A percentile compares a stretch with the other conserved stretches of the same genome.
phyloP scores from a whole-genome alignment of 2,888 invertebrate genomes.

The Glaucopsyche alexis region DNA sequence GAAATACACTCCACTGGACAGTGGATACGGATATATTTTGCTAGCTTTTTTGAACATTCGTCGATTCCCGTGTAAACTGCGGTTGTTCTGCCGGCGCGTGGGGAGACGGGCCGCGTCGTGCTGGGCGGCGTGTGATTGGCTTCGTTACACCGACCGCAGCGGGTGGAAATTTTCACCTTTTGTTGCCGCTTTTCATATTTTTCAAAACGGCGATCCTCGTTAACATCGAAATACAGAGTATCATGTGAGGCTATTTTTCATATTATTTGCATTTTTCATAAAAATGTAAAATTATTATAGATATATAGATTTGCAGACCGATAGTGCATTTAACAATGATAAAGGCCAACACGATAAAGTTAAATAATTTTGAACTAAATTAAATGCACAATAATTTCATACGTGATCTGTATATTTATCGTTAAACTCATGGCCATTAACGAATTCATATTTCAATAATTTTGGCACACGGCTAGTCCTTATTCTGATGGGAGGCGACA shows the following conservation, averaged over 20 bases:
- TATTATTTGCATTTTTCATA: neutral
- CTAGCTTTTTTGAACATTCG: neutral
- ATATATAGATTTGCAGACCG: too few relatives aligned
- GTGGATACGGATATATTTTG: neutral
- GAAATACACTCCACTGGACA: neutral
- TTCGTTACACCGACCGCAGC: constrained; percentile 35
- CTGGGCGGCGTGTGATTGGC: constrained; percentile 38
- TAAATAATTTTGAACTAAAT: neutral
- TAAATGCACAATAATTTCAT: neutral
- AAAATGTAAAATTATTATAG: too few relatives aligned
- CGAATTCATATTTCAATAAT: neutral
- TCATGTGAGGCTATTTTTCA: neutral
- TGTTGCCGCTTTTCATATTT: constrained; percentile 23
- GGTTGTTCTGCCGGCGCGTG: neutral
- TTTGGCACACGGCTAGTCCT: constrained; percentile 1
- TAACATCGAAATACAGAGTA: constrained; percentile 4
- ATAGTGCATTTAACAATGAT: neutral
- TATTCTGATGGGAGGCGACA: constrained; percentile 23
- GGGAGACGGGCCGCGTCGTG: too few relatives aligned
- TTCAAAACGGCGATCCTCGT: constrained; percentile 18
- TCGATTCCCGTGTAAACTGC: constrained; percentile 11
- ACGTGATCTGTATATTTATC: neutral
- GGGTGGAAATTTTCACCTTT: constrained; percentile 5
- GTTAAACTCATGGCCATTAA: neutral
- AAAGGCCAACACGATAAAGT: neutral